Base-by-base conservation (phyloP, 2,888 invertebrate genomes). In the Lasioglossum calceatum region DNA sequence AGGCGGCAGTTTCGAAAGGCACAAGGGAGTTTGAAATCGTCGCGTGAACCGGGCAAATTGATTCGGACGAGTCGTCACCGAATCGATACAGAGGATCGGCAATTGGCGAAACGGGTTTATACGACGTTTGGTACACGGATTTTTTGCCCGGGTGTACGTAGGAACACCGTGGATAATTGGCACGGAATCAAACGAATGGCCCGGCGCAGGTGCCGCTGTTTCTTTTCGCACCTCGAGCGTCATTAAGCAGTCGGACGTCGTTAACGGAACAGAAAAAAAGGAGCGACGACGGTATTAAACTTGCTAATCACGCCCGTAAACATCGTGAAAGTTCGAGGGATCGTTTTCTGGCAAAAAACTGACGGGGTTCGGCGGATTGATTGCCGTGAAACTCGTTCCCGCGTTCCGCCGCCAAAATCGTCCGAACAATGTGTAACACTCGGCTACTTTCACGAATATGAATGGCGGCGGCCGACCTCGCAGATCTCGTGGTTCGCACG, bases 181-280 rank as follows among this genome's bases (percentile, higher is more conserved):
- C 80, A 23, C 71, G 27, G 54, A 75, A 79, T 54, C 39, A 36
- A 74, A 67, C 50, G 36, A 19, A 50, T 23, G 32, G n/a, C 1
- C 54, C 27, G 23, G 36, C 5, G 71, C 83, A 83, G 81, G 61
- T 83, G 83, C 42, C 16, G 50, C 19, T 42, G 71, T 64, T 83
- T 80, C 80, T 83, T 80, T 83, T 83, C 83, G 83, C 83, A 83
- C 83, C 83, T 83, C 80, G 42, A 27, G 36, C 50, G 16, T 10
- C 71, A 47, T 77, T 47, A 42, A 64, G 32, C 54, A 14, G 14
- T 47, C 16, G 47, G 23, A 23, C 67, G 19, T 73, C 79, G 19
- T 82, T 79, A 39, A 39, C 36, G 14, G n/a, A 4, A 54, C 74
- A 58, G 47, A 76, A 80, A 80, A 80, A 44, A 23, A n/a, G 2